phyloP scores from a whole-genome alignment of 2,797 vertebrate species.

The Malacoctenus gilli region DNA sequence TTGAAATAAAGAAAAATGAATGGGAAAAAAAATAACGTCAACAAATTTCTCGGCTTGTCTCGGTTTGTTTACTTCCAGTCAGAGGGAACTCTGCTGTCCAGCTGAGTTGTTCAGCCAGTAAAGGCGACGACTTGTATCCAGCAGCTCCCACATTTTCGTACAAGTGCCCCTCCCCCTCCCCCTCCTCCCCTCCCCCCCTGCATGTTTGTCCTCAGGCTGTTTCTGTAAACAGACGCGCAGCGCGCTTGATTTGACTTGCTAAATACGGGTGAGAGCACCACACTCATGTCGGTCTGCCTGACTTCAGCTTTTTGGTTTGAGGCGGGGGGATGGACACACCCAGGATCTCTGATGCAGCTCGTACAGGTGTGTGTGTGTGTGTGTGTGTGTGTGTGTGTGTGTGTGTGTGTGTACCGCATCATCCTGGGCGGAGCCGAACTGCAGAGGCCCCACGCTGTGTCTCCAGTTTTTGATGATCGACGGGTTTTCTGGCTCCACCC shows the following conservation, averaged over 20 bases:
- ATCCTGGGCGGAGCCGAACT: conserved; percentile 64
- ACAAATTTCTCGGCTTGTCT: too few relatives aligned
- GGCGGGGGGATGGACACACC: conserved; percentile 47
- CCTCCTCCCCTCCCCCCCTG: conserved; percentile 3
- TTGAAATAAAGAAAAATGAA: too few relatives aligned
- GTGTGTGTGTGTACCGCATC: conserved; percentile 64
- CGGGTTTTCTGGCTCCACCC: conserved; percentile 56
- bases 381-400: conserved; percentile 17
- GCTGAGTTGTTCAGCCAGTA: background rate
- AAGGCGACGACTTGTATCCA: conserved; percentile 26
- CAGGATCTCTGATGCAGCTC: conserved; percentile 16
- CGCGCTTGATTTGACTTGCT: conserved; percentile 56
- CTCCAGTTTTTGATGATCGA: conserved; percentile 79
- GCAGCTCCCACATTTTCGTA: conserved; percentile 33
- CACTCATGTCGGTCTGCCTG: conserved; percentile 35
- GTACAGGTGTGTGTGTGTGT: conserved; percentile 3
- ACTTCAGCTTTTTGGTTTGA: conserved; percentile 29
- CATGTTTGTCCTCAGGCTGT: background rate
- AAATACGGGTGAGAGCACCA: conserved; percentile 59
- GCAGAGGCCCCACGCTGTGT: conserved; percentile 70
- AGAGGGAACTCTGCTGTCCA: background rate
- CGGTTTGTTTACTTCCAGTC: too few relatives aligned
- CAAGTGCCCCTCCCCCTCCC: conserved; percentile 3
- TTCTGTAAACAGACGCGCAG: conserved; percentile 26
- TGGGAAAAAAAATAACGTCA: too few relatives aligned